Conservation (phyloP, 2,113 vertebrate genomes). For the Menidia beryllina region DNA sequence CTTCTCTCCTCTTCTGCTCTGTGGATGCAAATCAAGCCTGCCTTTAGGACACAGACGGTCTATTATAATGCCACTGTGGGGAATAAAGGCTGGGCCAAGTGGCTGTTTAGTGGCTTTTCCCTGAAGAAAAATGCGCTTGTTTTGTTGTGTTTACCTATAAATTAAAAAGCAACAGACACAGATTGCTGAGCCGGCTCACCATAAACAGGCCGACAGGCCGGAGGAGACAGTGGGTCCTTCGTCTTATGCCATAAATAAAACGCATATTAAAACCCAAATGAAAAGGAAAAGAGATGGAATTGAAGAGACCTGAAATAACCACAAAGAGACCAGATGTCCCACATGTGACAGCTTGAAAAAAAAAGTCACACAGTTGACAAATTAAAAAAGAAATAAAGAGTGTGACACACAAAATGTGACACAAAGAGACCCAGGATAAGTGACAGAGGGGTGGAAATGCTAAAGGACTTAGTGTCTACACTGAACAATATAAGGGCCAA, state of each 20-base stretch:
- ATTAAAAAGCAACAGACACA: not conserved
- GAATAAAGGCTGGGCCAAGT: conserved; percentile 53
- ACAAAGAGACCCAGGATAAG: not conserved
- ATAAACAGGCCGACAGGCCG: not conserved
- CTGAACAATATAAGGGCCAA: too few species aligned
- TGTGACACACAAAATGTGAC: not conserved
- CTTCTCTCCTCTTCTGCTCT: conserved; percentile 47
- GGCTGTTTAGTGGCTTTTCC: conserved; percentile 25
- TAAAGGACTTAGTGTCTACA: too few species aligned
- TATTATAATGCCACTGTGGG: conserved; percentile 56
- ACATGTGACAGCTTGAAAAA: not conserved
- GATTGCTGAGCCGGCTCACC: not conserved
- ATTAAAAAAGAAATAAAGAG: not conserved
- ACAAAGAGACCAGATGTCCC: not conserved
- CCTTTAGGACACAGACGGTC: conserved; percentile 62
- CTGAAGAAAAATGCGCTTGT: conserved; percentile 18
- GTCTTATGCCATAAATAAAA: not conserved
- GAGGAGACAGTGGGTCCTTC: not conserved
- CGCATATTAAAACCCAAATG: not conserved
- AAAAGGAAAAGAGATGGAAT: conserved; percentile 5
- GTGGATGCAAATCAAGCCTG: conserved; percentile 61
- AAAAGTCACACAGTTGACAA: not conserved
- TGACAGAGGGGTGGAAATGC: too few species aligned
- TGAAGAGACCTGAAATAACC: not conserved
- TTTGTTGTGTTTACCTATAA: conserved; percentile 25